Evolutionary conservation across 2,888 invertebrate genomes (phyloP).

Genomic region (Noctua janthe): DNA sequence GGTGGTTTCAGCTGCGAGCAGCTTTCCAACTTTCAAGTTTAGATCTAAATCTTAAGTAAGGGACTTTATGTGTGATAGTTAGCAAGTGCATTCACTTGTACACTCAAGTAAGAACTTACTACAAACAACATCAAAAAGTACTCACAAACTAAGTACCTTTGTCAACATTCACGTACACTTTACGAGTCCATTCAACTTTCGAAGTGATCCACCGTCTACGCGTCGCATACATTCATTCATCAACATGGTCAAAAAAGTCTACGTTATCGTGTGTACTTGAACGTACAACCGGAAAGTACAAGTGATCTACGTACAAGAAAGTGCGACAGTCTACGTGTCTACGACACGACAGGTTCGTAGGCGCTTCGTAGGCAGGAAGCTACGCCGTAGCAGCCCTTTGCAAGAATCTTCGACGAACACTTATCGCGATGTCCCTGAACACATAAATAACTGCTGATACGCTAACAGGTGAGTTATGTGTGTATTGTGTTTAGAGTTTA

Average conservation of each 20-base stretch:
- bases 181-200: constrained; percentile 39
- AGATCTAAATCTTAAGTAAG: neutral
- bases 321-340: constrained; percentile 41
- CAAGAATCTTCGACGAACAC: constrained; percentile 61
- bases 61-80: neutral
- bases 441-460: constrained; percentile 66
- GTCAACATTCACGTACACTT: constrained; percentile 7
- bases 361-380: constrained; percentile 64
- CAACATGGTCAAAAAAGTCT: constrained; percentile 42
- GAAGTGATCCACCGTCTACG: constrained; percentile 1
- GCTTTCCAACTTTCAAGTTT: neutral
- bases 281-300: constrained; percentile 58
- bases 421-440: constrained; percentile 57
- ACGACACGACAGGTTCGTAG: constrained; percentile 57
- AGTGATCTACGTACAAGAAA: constrained; percentile 52
- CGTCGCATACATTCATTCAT: constrained; percentile 19
- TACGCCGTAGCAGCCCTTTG: constrained; percentile 66
- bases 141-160: constrained; percentile 23
- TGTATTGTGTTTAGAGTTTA: constrained; percentile 49
- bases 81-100: constrained; percentile 5
- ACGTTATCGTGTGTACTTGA: constrained; percentile 33
- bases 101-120: neutral
- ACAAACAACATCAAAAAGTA: constrained; percentile 34
- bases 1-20: neutral
- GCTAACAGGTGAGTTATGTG: constrained; percentile 58